Evolutionary conservation across 2,888 invertebrate species (phyloP).

Genomic region (Ditula angustiorana): DNA sequence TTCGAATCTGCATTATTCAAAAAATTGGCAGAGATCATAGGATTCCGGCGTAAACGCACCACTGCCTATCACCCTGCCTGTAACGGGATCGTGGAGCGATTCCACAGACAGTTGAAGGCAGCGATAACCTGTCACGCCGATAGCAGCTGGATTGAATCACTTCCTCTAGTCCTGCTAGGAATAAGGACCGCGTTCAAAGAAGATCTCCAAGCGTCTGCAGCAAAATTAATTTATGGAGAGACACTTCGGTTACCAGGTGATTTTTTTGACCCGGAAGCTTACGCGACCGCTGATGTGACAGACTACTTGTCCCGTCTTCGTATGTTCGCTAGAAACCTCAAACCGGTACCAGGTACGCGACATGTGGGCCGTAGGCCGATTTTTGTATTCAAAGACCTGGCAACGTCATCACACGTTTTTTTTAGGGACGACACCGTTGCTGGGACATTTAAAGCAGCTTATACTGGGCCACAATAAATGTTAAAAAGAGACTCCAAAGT

Average conservation of each 20-base stretch:
- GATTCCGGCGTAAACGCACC: no score
- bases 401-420: neutral
- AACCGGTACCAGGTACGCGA: neutral
- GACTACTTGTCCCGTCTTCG: neutral
- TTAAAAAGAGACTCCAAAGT: neutral
- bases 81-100: no score
- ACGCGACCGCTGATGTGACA: neutral
- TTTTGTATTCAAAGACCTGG: neutral
- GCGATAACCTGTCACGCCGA: slow-evolving; percentile 4
- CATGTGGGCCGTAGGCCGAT: neutral
- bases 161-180: slow-evolving; percentile 26
- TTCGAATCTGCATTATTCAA: no score
- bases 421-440: neutral
- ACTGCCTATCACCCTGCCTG: no score
- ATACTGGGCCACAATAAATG: neutral
- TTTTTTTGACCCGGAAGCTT: neutral
- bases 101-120: no score
- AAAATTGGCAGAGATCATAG: no score
- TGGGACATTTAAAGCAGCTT: no score
- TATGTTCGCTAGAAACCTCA: no score
- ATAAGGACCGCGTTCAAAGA: neutral
- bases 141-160: slow-evolving; percentile 48
- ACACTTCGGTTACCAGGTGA: neutral
- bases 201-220: slow-evolving; percentile 12
- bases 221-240: neutral